Evolutionary conservation across 92 coral and sea anemone genomes (phyloP).

Genomic region (Actinostola sp.): DNA sequence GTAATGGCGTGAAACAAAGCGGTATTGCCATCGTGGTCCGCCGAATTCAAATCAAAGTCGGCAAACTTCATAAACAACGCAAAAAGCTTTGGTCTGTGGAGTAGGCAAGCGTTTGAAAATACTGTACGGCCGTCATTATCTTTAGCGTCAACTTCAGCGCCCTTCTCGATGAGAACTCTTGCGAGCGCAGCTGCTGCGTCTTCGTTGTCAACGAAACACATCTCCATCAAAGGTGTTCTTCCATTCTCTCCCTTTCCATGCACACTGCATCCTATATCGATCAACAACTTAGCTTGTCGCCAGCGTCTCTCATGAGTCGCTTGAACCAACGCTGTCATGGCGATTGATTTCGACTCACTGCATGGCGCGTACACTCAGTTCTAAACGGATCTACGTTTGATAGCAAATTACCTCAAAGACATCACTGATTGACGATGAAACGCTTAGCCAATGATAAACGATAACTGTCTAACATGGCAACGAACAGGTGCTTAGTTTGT

Average conservation of each 20-base stretch:
- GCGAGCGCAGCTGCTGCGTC: constrained; percentile 63
- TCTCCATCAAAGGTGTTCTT: constrained; percentile 70
- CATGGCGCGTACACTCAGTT: background rate
- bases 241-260: constrained; percentile 64
- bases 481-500: background rate
- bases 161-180: constrained; percentile 67
- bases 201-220: constrained; percentile 83
- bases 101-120: constrained; percentile 70
- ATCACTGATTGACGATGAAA: background rate
- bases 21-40: constrained; percentile 70
- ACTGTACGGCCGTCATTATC: constrained; percentile 73
- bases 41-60: constrained; percentile 76
- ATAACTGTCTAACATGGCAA: background rate
- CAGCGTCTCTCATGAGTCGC: constrained; percentile 67
- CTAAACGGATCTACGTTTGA: background rate
- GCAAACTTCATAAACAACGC: constrained; percentile 54
- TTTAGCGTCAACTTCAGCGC: constrained; percentile 60
- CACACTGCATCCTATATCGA: constrained; percentile 74
- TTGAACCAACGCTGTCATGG: constrained; percentile 70
- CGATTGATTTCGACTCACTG: background rate
- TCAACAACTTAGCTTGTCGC: constrained; percentile 76
- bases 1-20: constrained; percentile 79
- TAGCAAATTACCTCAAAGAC: background rate
- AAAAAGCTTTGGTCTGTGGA: constrained; percentile 61
- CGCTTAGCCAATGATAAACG: constrained; percentile 17